These are phyloP conservation scores for Lytechinus pictus DNA, from an alignment of 35 echinoderm and acorn worm species.

Conservation along the genomic window DNA sequence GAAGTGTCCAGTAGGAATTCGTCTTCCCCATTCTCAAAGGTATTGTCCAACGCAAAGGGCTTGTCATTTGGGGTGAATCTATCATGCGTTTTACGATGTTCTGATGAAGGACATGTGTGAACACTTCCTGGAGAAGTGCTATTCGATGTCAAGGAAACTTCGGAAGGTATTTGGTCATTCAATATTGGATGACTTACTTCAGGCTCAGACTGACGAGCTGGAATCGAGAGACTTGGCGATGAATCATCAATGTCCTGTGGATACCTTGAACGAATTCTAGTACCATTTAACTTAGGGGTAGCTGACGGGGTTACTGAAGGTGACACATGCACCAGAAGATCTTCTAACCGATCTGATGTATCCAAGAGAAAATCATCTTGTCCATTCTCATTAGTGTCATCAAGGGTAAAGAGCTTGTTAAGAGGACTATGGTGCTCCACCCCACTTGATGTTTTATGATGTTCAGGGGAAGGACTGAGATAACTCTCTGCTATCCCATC, in stretches of 20 bases:
- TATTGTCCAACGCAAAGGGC: constrained; percentile 34
- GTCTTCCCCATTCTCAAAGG: constrained; percentile 25
- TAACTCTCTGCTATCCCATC: constrained; percentile 58
- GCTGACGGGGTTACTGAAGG: constrained; percentile 70
- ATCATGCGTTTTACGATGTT: background rate
- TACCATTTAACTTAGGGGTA: constrained; percentile 67
- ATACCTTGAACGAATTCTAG: background rate
- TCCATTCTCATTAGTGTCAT: constrained; percentile 22
- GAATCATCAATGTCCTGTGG: background rate
- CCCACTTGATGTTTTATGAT: background rate
- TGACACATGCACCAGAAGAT: constrained; percentile 78
- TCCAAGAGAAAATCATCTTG: constrained; percentile 26
- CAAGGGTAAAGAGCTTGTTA: constrained; percentile 31
- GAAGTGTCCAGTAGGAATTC: constrained; percentile 45
- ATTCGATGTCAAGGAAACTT: background rate
- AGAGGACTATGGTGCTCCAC: background rate
- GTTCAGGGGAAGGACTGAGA: constrained; percentile 62
- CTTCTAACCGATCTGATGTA: constrained; percentile 56
- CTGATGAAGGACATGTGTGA: background rate
- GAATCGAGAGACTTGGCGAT: background rate
- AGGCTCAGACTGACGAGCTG: background rate
- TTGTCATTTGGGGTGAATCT: constrained; percentile 33
- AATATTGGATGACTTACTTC: background rate
- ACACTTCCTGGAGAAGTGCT: background rate
- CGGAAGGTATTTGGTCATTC: background rate